Conservation (phyloP, 2,113 vertebrate genomes). For the Ciconia boyciana region DNA sequence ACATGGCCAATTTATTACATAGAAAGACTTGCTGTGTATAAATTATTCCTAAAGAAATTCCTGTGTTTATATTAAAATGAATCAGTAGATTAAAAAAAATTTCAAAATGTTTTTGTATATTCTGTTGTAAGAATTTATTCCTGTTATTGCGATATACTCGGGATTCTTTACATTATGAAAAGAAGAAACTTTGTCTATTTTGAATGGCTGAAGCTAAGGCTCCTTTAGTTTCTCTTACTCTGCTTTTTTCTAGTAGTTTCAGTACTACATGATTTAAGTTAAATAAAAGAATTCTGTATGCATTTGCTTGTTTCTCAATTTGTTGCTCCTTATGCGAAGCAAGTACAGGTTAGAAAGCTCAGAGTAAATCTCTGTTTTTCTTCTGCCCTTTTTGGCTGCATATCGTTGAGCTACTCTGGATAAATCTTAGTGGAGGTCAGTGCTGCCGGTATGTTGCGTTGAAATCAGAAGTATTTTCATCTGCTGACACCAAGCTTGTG, state of each 20-base stretch:
- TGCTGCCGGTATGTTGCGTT: not conserved
- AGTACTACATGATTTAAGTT: constrained; percentile 88
- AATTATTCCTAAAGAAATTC: constrained; percentile 85
- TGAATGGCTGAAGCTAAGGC: constrained; percentile 85
- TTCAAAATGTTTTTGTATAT: constrained; percentile 86
- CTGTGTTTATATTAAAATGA: constrained; percentile 87
- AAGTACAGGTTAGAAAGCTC: not conserved
- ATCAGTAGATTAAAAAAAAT: constrained; percentile 79
- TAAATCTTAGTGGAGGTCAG: not conserved
- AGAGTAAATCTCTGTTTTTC: not conserved
- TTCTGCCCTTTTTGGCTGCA: not conserved
- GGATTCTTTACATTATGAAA: constrained; percentile 84
- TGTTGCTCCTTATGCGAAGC: not conserved
- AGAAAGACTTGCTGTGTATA: constrained; percentile 84
- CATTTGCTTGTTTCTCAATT: constrained; percentile 55
- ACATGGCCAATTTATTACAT: constrained; percentile 86
- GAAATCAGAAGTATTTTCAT: not conserved
- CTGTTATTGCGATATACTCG: constrained; percentile 84
- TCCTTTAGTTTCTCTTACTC: constrained; percentile 86
- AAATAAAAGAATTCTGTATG: constrained; percentile 88
- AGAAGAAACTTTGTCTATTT: constrained; percentile 86
- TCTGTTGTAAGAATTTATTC: constrained; percentile 89
- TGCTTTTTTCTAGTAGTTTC: constrained; percentile 89
- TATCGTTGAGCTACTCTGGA: not conserved
- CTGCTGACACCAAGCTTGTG: not conserved